phyloP scores from a whole-genome alignment of 2,113 vertebrate genomes.

The Piprites chloris region DNA sequence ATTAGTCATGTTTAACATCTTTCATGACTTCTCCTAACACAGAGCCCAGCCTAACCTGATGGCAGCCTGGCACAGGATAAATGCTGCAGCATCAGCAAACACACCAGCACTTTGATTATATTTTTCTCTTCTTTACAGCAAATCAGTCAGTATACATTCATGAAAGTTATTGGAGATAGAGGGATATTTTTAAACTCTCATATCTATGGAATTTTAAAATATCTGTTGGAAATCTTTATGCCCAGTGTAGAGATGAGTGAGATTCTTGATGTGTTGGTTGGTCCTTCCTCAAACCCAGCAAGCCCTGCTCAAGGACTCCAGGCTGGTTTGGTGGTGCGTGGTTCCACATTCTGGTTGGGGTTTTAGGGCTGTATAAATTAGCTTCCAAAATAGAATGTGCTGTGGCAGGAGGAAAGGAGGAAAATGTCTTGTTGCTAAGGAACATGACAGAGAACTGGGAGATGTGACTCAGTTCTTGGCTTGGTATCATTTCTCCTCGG shows the following conservation, averaged over 20 bases:
- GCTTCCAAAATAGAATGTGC: constrained; percentile 52
- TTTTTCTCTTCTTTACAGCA: neutral
- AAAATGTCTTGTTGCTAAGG: constrained; percentile 53
- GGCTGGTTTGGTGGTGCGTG: neutral
- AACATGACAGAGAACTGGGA: constrained; percentile 40
- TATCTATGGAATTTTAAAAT: neutral
- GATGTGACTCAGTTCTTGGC: constrained; percentile 36
- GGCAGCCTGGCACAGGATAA: neutral
- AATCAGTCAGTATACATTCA: neutral
- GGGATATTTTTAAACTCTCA: neutral
- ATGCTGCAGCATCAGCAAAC: neutral
- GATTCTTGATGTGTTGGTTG: neutral
- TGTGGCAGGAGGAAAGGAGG: constrained; percentile 35
- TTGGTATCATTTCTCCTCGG: neutral
- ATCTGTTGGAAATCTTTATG: neutral
- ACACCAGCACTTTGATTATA: neutral
- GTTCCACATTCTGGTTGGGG: constrained; percentile 8
- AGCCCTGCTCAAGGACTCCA: neutral
- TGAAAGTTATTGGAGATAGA: neutral
- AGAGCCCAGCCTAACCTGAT: neutral
- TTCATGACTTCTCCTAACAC: neutral
- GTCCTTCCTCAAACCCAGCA: neutral
- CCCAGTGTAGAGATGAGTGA: neutral
- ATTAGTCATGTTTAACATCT: neutral
- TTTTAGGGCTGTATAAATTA: constrained; percentile 45